A percentile compares a stretch with the other conserved stretches of the same genome.
phyloP scores from a whole-genome alignment of 2,797 vertebrate species.

The Cossypha heuglini region DNA sequence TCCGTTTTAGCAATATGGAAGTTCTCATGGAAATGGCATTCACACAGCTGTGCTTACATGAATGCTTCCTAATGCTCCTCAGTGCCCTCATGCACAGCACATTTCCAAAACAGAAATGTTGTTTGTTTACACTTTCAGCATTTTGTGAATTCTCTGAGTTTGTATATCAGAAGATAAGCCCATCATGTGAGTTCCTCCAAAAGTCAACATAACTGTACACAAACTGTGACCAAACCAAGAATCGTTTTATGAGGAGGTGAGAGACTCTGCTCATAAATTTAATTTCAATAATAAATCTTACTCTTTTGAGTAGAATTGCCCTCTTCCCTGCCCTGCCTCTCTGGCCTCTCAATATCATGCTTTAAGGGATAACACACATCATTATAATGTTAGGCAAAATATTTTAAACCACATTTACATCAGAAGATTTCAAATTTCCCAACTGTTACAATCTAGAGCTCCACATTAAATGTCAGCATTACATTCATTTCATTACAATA shows the following conservation, averaged over 20 bases:
- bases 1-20: neutral
- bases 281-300: neutral
- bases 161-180: neutral
- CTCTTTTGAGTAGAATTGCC: neutral
- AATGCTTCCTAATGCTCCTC: neutral
- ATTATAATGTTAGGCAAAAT: neutral
- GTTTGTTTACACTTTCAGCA: neutral
- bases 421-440: neutral
- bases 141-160: neutral
- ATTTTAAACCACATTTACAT: neutral
- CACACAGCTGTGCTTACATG: neutral
- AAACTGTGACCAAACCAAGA: neutral
- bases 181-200: neutral
- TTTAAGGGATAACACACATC: neutral
- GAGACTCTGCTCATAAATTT: neutral
- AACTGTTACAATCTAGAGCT: neutral
- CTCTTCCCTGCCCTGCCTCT: neutral
- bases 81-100: neutral
- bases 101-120: neutral
- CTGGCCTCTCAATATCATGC: neutral
- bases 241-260: neutral
- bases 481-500: neutral
- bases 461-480: neutral
- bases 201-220: neutral
- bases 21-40: slow-evolving; percentile 26